A percentile compares a stretch with the other conserved stretches of the same genome.
Conservation (phyloP, 2,113 vertebrate species). For the Semnopithecus entellus region DNA sequence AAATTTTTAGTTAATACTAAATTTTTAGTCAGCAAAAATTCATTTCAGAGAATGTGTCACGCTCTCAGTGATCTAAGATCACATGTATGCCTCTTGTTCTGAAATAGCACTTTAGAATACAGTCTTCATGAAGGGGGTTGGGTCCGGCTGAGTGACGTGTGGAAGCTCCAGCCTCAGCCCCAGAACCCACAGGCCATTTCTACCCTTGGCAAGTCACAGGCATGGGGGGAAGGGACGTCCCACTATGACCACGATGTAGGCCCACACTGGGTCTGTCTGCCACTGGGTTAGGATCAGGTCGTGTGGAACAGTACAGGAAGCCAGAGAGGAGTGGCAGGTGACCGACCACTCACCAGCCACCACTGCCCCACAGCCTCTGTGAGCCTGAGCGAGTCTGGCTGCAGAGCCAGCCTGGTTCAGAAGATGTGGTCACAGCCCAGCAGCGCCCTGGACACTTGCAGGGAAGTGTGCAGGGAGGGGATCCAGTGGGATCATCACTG, state of each 20-base stretch:
- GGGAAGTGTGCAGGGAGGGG: fast-evolving
- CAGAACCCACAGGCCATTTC: fast-evolving
- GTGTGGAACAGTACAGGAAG: fast-evolving
- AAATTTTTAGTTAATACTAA: background rate
- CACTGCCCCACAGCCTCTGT: background rate
- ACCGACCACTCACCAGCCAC: too few relatives aligned
- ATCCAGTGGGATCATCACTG: fast-evolving
- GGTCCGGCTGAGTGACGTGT: fast-evolving
- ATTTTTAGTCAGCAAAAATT: background rate
- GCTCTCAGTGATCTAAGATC: background rate
- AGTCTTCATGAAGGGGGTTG: fast-evolving
- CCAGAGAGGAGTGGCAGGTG: fast-evolving
- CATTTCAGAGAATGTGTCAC: too few relatives aligned
- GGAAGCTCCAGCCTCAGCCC: fast-evolving
- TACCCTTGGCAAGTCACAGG: fast-evolving
- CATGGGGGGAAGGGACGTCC: background rate
- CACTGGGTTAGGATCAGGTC: fast-evolving
- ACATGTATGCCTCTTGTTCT: fast-evolving
- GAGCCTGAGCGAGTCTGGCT: background rate
- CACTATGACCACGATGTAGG: background rate
- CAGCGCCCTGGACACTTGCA: background rate
- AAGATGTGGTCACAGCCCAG: fast-evolving
- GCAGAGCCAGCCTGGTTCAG: fast-evolving
- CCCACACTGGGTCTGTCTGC: background rate
- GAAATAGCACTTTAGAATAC: fast-evolving